Evolutionary conservation across 2,888 invertebrate genomes (phyloP), one percentile per base, ranked within the genome.

Genomic region (Chloroclystis v-ata): DNA sequence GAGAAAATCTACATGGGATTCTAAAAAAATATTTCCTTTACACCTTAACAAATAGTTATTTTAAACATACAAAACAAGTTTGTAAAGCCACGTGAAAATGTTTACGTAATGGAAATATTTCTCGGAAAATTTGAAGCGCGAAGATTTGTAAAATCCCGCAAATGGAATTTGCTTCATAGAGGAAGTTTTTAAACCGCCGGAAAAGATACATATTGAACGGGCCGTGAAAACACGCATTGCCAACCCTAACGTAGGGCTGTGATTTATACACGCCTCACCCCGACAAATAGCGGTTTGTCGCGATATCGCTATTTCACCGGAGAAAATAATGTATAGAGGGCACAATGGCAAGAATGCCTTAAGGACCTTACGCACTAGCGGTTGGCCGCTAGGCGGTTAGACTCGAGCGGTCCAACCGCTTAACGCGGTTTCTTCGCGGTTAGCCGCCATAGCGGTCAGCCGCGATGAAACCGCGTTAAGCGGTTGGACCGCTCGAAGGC

Each of bases 221-320:
- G 57, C 56, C 60, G 58, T 59, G 52, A 54, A 58, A 59, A 53
- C 60, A 57, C 56, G 60, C 53, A 59, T 57, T 57, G 67, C 60
- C 58, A 61, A 60, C 71, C 71, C 69, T 71, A 60, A 51, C 54
- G 61, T 56, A 65, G 76, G 79, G 81, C 71, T 69, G 72, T 82
- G 84, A 85, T 84, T 83, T 84, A 84, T 81, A 73, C 69, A 61
- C 65, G 68, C 69, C 70, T 75, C 70, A 67, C 72, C 71, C 65
- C 83, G 82, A 85, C 81, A 85, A 86, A 84, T 83, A 82, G 81
- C 79, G 80, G 82, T 82, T 81, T 81, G 79, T 82, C 79, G 77
- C 72, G 69, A 72, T 77, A 80, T 82, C 79, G 78, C 75, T 79
- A 78, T 77, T 77, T 75, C 70, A 72, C 73, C 69, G 70, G 71